These are phyloP conservation scores for Arrhopalites spinosus DNA, from an alignment of 2,888 invertebrate genomes.

Conservation along the genomic window DNA sequence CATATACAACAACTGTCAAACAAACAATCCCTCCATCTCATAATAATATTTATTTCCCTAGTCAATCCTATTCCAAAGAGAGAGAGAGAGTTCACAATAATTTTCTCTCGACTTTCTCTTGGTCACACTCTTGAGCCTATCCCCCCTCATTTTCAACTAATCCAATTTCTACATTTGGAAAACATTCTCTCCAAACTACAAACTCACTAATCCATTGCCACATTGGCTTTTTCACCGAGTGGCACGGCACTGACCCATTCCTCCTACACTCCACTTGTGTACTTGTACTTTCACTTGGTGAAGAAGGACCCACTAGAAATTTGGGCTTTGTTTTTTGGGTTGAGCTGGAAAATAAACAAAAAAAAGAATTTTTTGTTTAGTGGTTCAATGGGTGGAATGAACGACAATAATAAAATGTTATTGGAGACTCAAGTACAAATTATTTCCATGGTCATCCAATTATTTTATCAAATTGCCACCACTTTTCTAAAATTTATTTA, in stretches of 20 bases:
- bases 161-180: not conserved
- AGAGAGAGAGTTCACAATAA: not conserved
- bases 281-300: not conserved
- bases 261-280: no score
- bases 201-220: not conserved
- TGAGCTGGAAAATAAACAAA: no score
- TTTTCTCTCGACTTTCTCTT: no score
- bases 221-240: not conserved
- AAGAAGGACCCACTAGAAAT: not conserved
- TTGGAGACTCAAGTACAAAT: constrained; percentile 6
- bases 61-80: not conserved
- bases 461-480: not conserved
- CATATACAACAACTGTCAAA: constrained; percentile 37
- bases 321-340: no score
- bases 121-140: no score
- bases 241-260: no score
- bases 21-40: constrained; percentile 17
- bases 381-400: no score
- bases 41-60: not conserved
- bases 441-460: not conserved
- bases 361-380: no score
- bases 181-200: not conserved
- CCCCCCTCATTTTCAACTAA: not conserved
- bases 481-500: no score
- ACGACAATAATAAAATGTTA: not conserved